phyloP scores from a whole-genome alignment of 1,140 invertebrate genomes.

The Coptotermes formosanus region DNA sequence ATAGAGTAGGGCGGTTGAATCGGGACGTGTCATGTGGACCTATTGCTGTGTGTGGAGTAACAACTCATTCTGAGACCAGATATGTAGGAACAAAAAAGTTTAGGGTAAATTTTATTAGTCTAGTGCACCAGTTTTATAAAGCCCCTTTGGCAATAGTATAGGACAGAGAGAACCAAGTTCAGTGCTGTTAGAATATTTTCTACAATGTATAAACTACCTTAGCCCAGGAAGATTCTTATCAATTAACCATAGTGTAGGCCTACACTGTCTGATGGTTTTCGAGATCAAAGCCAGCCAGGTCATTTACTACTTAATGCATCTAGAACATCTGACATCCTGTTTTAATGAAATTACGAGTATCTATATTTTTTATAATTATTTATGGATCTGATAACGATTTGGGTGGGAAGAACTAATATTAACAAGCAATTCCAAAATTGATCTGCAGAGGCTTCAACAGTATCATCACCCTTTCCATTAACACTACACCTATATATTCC shows the following conservation, averaged over 20 bases:
- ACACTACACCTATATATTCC: not conserved
- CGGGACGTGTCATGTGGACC: too few species aligned
- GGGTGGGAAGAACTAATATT: not conserved
- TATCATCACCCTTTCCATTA: not conserved
- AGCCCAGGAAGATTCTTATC: too few species aligned
- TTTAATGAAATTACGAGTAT: not conserved
- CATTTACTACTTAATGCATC: not conserved
- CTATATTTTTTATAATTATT: not conserved
- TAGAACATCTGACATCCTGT: not conserved
- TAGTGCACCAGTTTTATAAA: too few species aligned
- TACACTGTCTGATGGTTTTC: not conserved
- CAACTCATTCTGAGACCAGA: too few species aligned
- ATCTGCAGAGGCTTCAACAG: not conserved
- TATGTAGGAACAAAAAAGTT: too few species aligned
- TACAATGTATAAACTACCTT: too few species aligned
- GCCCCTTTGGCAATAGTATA: too few species aligned
- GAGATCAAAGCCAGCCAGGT: not conserved
- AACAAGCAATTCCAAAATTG: conserved; percentile 2
- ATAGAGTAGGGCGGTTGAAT: too few species aligned
- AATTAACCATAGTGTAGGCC: not conserved
- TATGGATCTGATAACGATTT: not conserved
- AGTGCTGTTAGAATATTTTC: too few species aligned
- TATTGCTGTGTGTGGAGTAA: too few species aligned
- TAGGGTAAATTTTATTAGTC: too few species aligned
- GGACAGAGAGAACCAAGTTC: too few species aligned